These are phyloP conservation scores for Cybosia mesomella DNA, from an alignment of 2,888 invertebrate species.

Conservation along the genomic window DNA sequence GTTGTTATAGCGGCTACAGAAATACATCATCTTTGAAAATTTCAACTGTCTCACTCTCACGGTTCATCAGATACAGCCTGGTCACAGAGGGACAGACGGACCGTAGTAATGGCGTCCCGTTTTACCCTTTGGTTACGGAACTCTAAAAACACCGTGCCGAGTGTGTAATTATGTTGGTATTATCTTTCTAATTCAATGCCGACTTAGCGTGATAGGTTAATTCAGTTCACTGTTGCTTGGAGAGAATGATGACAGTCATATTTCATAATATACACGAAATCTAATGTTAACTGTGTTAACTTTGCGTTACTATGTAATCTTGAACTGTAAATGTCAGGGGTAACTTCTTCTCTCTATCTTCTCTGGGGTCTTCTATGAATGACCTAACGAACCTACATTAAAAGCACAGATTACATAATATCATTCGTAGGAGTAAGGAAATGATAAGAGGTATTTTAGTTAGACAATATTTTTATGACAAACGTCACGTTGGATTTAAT, in stretches of 20 bases:
- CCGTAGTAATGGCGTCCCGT: too few species aligned
- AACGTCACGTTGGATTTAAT: not conserved
- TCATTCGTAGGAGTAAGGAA: not conserved
- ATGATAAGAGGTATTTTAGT: not conserved
- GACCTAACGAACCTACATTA: not conserved
- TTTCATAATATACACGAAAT: slow-evolving; percentile 26
- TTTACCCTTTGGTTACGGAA: too few species aligned
- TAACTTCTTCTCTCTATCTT: too few species aligned
- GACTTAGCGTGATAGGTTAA: slow-evolving; percentile 64
- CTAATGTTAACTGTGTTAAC: not conserved
- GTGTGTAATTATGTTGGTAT: slow-evolving; percentile 29
- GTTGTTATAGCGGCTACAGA: too few species aligned
- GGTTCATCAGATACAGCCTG: too few species aligned
- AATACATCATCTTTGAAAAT: too few species aligned
- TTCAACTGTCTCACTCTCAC: too few species aligned
- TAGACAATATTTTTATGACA: not conserved
- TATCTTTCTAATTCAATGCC: slow-evolving; percentile 37
- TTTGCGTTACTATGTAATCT: slow-evolving; percentile 8
- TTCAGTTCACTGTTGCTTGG: slow-evolving; percentile 46
- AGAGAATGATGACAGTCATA: slow-evolving; percentile 52
- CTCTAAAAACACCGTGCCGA: slow-evolving; percentile 38
- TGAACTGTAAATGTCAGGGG: not conserved
- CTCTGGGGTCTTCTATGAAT: not conserved
- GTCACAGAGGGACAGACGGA: too few species aligned
- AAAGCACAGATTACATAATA: too few species aligned